phyloP scores from a whole-genome alignment of 1,140 invertebrate genomes.

The Saccostrea cuccullata region DNA sequence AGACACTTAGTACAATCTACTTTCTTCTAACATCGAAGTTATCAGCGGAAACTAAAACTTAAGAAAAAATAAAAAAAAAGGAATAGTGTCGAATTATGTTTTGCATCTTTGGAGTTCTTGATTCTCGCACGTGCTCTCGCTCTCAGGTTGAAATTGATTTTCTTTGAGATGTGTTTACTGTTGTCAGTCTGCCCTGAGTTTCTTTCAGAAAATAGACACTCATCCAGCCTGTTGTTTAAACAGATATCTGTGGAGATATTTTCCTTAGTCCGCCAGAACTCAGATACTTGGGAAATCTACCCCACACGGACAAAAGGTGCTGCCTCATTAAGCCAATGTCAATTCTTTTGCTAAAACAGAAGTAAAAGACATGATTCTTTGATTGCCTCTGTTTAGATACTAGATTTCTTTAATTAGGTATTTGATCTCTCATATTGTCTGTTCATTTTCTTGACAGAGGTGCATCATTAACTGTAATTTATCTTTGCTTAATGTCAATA shows the following conservation, averaged over 20 bases:
- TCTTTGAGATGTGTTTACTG: background rate
- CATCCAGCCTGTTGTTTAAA: background rate
- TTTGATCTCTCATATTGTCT: no score
- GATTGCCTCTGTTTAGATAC: no score
- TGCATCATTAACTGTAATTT: no score
- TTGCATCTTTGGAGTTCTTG: background rate
- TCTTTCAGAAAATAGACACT: background rate
- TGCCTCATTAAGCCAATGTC: no score
- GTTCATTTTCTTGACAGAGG: no score
- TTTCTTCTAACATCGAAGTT: background rate
- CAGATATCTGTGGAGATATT: background rate
- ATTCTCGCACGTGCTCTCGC: conserved; percentile 1
- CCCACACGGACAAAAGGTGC: background rate
- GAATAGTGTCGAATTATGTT: background rate
- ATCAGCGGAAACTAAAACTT: background rate
- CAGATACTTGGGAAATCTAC: background rate
- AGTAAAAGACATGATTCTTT: no score
- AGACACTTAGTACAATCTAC: background rate
- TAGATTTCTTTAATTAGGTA: no score
- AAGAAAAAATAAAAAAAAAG: background rate
- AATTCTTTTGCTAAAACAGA: no score
- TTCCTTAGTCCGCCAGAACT: background rate
- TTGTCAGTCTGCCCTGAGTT: background rate
- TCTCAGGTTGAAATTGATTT: conserved; percentile 25
- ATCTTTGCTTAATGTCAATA: no score